Percentiles rank a stretch among this genome's conserved stretches.
These are phyloP conservation scores for Aythya baeri DNA, from an alignment of 2,113 vertebrate genomes.

Conservation along the genomic window DNA sequence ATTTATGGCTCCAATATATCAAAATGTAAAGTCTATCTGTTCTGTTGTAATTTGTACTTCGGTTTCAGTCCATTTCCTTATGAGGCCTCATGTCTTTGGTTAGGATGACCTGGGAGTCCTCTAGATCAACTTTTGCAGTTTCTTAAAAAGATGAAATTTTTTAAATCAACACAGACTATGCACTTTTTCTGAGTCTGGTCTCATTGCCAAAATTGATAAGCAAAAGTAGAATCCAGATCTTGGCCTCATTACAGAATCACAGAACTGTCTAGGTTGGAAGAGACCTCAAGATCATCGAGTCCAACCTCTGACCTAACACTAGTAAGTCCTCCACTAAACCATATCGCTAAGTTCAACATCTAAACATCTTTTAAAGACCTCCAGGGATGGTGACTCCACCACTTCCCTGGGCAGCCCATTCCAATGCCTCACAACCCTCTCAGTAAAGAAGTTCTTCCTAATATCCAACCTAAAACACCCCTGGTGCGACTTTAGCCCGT, in stretches of 20 bases:
- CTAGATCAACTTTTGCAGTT: background rate
- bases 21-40: background rate
- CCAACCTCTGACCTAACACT: too few species aligned
- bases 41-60: background rate
- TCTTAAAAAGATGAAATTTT: background rate
- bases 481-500: too few species aligned
- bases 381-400: too few species aligned
- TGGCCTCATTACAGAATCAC: background rate
- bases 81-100: background rate
- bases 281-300: too few species aligned
- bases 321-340: too few species aligned
- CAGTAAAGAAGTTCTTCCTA: too few species aligned
- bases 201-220: background rate
- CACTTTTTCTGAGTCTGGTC: background rate
- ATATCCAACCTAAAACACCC: too few species aligned
- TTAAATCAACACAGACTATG: background rate
- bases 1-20: background rate
- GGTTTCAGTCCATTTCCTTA: background rate
- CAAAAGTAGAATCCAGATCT: background rate
- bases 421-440: too few species aligned
- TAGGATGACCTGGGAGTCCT: background rate
- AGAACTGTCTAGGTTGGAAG: too few species aligned
- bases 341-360: too few species aligned
- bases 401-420: too few species aligned
- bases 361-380: too few species aligned